Percentiles rank a stretch among this genome's conserved stretches.
phyloP scores from a whole-genome alignment of 2,888 invertebrate genomes.

The Rhyacophila evoluta region DNA sequence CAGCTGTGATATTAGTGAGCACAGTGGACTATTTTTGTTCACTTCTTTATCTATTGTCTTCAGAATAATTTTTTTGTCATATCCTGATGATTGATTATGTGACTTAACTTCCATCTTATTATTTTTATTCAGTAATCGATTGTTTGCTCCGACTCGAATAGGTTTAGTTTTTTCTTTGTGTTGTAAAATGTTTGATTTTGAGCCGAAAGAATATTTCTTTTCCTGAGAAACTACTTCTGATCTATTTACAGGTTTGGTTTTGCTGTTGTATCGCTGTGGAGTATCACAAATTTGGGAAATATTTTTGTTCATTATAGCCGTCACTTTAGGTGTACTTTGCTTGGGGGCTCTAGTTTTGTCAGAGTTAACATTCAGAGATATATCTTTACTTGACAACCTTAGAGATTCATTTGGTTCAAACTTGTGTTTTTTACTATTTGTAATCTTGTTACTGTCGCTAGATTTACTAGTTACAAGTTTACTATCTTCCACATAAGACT shows the following conservation, averaged over 20 bases:
- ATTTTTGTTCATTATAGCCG: not conserved
- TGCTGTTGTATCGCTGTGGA: not conserved
- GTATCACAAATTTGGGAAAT: not conserved
- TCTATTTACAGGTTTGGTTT: not conserved
- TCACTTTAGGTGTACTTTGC: not conserved
- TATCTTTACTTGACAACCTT: not conserved
- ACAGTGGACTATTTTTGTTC: constrained; percentile 41
- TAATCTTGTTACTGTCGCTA: not conserved
- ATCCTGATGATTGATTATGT: not conserved
- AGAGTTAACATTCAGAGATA: not conserved
- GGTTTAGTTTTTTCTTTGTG: not conserved
- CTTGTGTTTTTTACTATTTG: not conserved
- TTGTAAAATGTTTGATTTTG: not conserved
- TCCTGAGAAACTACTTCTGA: not conserved
- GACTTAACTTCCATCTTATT: not conserved
- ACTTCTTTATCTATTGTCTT: not conserved
- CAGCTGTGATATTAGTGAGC: constrained; percentile 46
- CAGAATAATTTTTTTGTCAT: not conserved
- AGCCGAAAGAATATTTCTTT: not conserved
- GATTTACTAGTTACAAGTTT: not conserved
- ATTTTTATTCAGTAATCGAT: not conserved
- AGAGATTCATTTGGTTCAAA: not conserved
- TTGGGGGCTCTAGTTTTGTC: not conserved
- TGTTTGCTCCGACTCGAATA: not conserved
- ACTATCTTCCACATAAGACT: not conserved